Evolutionary conservation across 53 echinoderm and acorn worm genomes (phyloP), one percentile per base, ranked within the genome.

Genomic region (Mesocentrotus franciscanus): DNA sequence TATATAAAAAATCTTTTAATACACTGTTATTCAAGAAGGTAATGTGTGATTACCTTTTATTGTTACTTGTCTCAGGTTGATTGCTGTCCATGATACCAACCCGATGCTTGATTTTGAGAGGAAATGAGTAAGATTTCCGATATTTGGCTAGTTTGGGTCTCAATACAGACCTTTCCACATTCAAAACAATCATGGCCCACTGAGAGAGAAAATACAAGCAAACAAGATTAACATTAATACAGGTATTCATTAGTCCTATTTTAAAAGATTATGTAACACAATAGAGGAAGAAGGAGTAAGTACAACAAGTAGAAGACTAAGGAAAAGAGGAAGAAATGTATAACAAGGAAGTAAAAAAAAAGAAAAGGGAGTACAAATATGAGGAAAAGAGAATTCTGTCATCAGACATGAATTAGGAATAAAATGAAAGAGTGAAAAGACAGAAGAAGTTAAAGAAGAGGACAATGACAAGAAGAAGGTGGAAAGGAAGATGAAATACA

Each of bases 171-270:
- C 98, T 95, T 90, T 98, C 98, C 56, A 98, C 96, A 91, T 97
- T 97, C 71, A 98, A 92, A 29, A 98, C 95, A 61, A 98, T 90
- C 96, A 97, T 97, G 79, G 97, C 98, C 97, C 97, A 98, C 98
- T 98, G 93, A n/a, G 85, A 79, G 60, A 57, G 61, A 61, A 93
- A 92, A 36, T 16, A 74, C 29, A 66, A 66, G 30, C 0, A 59
- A 61, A 90, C 59, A 90, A 17, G 60, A 85, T 49, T 16, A 8
- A 78, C 34, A 8, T 13, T 24, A 55, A 56, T 49, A 57, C 20
- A 49, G 87, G 87, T n/a, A 10, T 78, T 11, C 32, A 78, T 30
- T 33, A n/a, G 29, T 78, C 78, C 29, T n/a, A 74, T 17, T 74
- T 29, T 29, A n/a, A 74, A 24, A 1, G 26, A 26, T 74, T 74